phyloP scores from a whole-genome alignment of 2,797 vertebrate species.

The Ataeniobius toweri region DNA sequence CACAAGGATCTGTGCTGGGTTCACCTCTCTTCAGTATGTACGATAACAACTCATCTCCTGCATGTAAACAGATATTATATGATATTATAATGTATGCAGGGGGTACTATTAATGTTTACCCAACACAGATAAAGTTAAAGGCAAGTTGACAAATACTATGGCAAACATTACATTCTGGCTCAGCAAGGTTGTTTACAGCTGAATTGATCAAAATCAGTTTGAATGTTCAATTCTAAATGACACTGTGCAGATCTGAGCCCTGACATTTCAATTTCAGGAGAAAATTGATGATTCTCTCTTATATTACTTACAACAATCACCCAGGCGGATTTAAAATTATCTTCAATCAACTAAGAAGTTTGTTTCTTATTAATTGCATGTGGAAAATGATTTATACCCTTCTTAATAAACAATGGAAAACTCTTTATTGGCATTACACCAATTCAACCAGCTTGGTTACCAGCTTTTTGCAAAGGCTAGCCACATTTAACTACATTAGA shows the following conservation, averaged over 20 bases:
- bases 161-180: too few relatives aligned
- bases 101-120: too few relatives aligned
- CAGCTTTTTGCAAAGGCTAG: neutral
- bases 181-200: too few relatives aligned
- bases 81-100: too few relatives aligned
- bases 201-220: too few relatives aligned
- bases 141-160: too few relatives aligned
- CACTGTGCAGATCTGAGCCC: neutral
- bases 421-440: neutral
- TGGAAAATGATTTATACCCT: neutral
- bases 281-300: neutral
- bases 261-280: neutral
- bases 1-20: too few relatives aligned
- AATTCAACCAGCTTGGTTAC: neutral
- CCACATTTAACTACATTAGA: neutral
- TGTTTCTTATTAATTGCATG: neutral
- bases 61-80: too few relatives aligned
- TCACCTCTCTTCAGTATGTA: too few relatives aligned
- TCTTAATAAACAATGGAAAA: neutral
- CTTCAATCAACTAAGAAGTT: neutral
- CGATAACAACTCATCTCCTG: too few relatives aligned
- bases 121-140: too few relatives aligned
- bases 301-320: neutral
- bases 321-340: neutral
- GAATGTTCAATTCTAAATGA: too few relatives aligned